These are phyloP conservation scores for Yoshiicerus persimilis DNA, from an alignment of 1,140 invertebrate species.

Conservation along the genomic window DNA sequence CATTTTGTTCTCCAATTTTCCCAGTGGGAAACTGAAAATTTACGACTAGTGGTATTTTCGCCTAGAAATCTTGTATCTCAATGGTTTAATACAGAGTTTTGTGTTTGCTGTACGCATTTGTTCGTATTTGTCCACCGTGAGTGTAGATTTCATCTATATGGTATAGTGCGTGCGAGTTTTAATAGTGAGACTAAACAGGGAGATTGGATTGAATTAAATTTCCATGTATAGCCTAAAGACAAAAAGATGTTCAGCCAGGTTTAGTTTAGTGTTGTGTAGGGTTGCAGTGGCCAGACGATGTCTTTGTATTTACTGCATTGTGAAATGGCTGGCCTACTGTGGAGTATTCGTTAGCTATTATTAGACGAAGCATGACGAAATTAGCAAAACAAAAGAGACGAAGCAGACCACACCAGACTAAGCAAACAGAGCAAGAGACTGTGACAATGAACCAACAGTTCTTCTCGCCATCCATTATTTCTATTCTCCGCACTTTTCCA, in stretches of 20 bases:
- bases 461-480: background rate
- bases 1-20: too few species aligned
- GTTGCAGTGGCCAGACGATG: background rate
- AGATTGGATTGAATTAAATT: background rate
- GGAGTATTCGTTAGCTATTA: background rate
- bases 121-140: too few species aligned
- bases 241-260: background rate
- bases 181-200: background rate
- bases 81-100: too few species aligned
- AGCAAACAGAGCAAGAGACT: background rate
- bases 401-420: background rate
- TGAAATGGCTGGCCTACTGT: background rate
- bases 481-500: background rate
- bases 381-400: conserved; percentile 17
- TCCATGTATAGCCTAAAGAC: background rate
- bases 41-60: too few species aligned
- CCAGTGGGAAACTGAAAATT: too few species aligned
- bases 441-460: conserved; percentile 1
- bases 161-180: background rate
- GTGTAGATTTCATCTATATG: background rate
- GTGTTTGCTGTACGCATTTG: too few species aligned
- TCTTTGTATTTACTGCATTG: background rate
- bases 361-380: conserved; percentile 11
- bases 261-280: background rate
- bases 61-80: too few species aligned